Evolutionary conservation across 2,113 vertebrate species (phyloP).

Genomic region (Brachyhypopomus occidentalis): DNA sequence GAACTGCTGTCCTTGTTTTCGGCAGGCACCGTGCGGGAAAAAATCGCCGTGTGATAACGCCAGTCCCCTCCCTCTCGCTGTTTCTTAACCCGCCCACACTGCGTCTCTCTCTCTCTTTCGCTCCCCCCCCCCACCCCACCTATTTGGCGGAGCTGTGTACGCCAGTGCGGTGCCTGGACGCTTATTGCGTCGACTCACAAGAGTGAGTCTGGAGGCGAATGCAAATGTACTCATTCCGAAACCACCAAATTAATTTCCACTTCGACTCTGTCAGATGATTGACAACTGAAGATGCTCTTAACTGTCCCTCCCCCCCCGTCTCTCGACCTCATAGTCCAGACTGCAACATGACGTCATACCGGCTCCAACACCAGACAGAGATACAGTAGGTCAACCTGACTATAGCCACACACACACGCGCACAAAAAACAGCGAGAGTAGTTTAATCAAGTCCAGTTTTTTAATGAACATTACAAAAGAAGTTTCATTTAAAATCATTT

Average conservation of each 20-base stretch:
- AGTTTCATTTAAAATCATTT: constrained; percentile 67
- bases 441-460: constrained; percentile 74
- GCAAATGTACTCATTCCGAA: no score
- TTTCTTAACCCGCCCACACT: constrained; percentile 79
- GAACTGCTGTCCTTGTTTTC: constrained; percentile 71
- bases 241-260: constrained; percentile 12
- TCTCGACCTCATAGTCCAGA: constrained; percentile 42
- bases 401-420: not conserved
- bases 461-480: constrained; percentile 79
- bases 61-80: constrained; percentile 70
- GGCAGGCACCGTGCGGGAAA: constrained; percentile 39
- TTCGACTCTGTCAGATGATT: constrained; percentile 20
- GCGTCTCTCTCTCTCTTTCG: constrained; percentile 74
- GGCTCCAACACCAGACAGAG: constrained; percentile 46
- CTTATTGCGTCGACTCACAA: no score
- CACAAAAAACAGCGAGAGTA: not conserved
- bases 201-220: no score
- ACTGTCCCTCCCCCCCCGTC: not conserved
- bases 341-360: constrained; percentile 79
- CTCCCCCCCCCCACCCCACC: constrained; percentile 12
- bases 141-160: no score
- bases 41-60: constrained; percentile 63
- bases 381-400: constrained; percentile 13
- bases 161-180: no score
- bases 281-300: constrained; percentile 4